phyloP scores from a whole-genome alignment of 2,113 vertebrate species.

The Burhinus oedicnemus region DNA sequence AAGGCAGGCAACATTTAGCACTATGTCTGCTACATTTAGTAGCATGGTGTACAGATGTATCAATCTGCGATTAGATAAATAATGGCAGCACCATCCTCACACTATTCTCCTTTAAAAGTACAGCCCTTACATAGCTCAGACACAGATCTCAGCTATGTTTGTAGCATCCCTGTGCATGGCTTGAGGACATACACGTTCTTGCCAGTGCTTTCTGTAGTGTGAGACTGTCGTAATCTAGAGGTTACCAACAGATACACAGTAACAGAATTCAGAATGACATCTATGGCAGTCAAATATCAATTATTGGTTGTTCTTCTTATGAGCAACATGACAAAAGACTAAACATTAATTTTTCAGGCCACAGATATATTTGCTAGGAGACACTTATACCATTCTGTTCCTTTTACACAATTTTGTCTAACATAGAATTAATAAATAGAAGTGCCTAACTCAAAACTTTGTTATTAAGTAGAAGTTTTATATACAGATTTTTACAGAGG shows the following conservation, averaged over 20 bases:
- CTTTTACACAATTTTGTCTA: too few species aligned
- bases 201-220: not conserved
- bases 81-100: not conserved
- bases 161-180: not conserved
- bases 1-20: not conserved
- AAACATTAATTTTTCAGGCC: too few species aligned
- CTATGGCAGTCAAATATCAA: not conserved
- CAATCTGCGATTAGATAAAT: not conserved
- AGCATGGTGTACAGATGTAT: not conserved
- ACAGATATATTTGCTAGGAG: too few species aligned
- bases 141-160: not conserved
- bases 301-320: too few species aligned
- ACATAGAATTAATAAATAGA: too few species aligned
- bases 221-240: not conserved
- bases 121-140: not conserved
- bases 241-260: not conserved
- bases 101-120: not conserved
- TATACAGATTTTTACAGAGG: too few species aligned
- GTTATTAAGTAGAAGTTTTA: too few species aligned
- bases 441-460: too few species aligned
- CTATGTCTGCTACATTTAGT: not conserved
- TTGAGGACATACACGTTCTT: accelerated
- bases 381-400: too few species aligned
- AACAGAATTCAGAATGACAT: not conserved
- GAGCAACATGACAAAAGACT: too few species aligned